These are phyloP conservation scores for Athalia cordata DNA, from an alignment of 2,888 invertebrate species.

Conservation along the genomic window DNA sequence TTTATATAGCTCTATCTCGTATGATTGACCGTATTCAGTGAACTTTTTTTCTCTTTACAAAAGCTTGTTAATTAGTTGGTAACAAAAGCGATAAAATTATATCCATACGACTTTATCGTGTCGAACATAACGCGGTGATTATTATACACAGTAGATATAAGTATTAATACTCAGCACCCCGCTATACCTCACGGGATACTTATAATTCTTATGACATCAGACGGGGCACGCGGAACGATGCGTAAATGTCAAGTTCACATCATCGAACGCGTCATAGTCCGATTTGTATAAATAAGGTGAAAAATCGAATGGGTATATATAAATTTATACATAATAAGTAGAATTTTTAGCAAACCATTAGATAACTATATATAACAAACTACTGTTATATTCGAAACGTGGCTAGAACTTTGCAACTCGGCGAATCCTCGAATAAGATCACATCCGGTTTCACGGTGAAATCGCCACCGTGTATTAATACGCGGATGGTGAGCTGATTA, in stretches of 20 bases:
- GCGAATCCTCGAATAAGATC: slow-evolving; percentile 29
- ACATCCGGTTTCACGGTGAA: slow-evolving; percentile 40
- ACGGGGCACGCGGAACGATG: too few species aligned
- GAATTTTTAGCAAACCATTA: background rate
- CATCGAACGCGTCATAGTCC: background rate
- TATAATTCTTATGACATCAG: too few species aligned
- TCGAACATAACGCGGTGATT: too few species aligned
- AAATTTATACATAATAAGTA: slow-evolving; percentile 7
- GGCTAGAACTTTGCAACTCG: background rate
- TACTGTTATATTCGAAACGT: slow-evolving; percentile 31
- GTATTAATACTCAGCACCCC: too few species aligned
- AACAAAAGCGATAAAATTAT: too few species aligned
- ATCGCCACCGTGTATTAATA: slow-evolving; percentile 19
- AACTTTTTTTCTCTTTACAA: too few species aligned
- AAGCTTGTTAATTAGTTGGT: too few species aligned
- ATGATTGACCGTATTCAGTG: too few species aligned
- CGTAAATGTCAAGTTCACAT: slow-evolving; percentile 35
- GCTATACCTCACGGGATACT: too few species aligned
- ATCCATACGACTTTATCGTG: too few species aligned
- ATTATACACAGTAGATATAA: too few species aligned
- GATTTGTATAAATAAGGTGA: background rate
- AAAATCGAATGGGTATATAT: background rate
- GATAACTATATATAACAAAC: background rate
- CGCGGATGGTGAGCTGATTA: slow-evolving; percentile 21
- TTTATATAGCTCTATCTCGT: too few species aligned